Base-by-base conservation (phyloP, 1,140 invertebrate genomes). In the Tribolium castaneum region DNA sequence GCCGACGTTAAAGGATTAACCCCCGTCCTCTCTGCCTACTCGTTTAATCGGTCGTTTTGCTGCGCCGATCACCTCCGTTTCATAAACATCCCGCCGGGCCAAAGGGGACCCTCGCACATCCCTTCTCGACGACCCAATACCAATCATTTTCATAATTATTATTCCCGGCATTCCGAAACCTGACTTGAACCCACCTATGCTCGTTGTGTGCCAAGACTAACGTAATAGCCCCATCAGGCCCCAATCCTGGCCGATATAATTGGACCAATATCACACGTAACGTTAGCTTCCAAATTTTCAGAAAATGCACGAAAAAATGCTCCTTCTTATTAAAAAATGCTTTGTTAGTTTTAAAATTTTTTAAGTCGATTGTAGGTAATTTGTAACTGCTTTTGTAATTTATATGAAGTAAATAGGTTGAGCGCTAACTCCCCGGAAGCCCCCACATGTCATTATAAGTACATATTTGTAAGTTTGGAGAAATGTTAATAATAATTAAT, bases 31-130 rank as follows among this genome's bases (percentile, higher is more conserved):
- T 35, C 30, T 25, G 54, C 59, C 59, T 66, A 13, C 59, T 35
- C 59, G 59, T 66, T 66, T 66, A 66, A 66, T 66, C 59, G 59
- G 59, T 66, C 59, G 59, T 66, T 66, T 66, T 66, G 59, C 59
- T 35, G 59, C 59, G 59, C 59, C 59, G 59, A 66, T 66, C 59
- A 35, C 59, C 59, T 66, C 30, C 59, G 59, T 66, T 66, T 66
- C 59, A 66, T 66, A 66, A 66, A 66, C 59, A 66, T 66, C 59
- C 59, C 59, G 25, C 2, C 3, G 59, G 59, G 59, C 6, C n/a
- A 59, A n/a, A 30, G 59, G 59, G 10, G 59, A 12, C 25, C 59
- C 10, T 19, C 16, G 16, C 16, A 19, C 56, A 10, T 19, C 19
- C 19, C 56, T 9, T 10, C 16, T 30, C 56, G 10, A 22, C 59